Evolutionary conservation across 2,888 invertebrate species (phyloP).

Genomic region (Leptinotarsa haldemani): DNA sequence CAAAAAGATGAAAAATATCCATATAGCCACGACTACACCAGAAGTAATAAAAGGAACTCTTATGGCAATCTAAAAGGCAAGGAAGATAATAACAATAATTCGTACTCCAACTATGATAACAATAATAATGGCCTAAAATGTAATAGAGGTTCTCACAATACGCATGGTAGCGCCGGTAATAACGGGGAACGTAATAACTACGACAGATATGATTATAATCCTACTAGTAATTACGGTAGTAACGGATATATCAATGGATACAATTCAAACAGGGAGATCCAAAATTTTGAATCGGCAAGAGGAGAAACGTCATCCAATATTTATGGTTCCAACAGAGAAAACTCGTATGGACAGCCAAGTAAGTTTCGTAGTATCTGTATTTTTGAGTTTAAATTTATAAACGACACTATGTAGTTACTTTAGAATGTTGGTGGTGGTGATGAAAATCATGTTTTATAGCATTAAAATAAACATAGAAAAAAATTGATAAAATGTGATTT

Average conservation of each 20-base stretch:
- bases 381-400: too few relatives aligned
- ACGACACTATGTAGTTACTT: too few relatives aligned
- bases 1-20: slow-evolving; percentile 19
- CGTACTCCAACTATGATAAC: slow-evolving; percentile 23
- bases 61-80: slow-evolving; percentile 31
- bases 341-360: slow-evolving; percentile 4
- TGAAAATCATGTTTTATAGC: too few relatives aligned
- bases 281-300: slow-evolving; percentile 12
- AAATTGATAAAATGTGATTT: too few relatives aligned
- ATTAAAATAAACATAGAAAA: too few relatives aligned
- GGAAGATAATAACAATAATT: slow-evolving; percentile 23
- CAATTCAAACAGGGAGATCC: neutral
- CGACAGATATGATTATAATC: slow-evolving; percentile 14
- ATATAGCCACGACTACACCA: slow-evolving; percentile 19
- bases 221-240: slow-evolving; percentile 5
- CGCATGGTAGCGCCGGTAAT: neutral
- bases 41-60: slow-evolving; percentile 15
- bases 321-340: slow-evolving; percentile 30
- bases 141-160: neutral
- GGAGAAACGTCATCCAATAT: slow-evolving; percentile 12
- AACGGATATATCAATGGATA: slow-evolving; percentile 29
- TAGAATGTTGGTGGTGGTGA: too few relatives aligned
- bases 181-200: slow-evolving; percentile 2
- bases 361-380: neutral
- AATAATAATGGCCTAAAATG: slow-evolving; percentile 20